phyloP scores from a whole-genome alignment of 2,888 invertebrate species.

The Melinaea menophilus region DNA sequence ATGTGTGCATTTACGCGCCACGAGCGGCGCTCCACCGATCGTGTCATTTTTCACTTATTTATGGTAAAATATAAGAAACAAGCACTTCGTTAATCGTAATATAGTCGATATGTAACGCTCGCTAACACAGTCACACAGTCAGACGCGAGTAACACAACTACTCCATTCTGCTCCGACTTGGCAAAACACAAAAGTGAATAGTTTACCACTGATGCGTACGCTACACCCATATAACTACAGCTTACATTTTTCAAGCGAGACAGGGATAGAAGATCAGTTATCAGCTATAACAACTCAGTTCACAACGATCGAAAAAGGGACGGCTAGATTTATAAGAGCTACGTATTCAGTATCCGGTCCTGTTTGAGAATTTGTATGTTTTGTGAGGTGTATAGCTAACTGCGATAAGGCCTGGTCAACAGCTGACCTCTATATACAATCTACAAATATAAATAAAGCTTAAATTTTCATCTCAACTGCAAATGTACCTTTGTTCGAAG shows the following conservation, averaged over 20 bases:
- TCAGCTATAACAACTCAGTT: conserved; percentile 28
- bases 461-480: conserved; percentile 6
- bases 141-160: conserved; percentile 50
- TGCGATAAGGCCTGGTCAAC: conserved; percentile 49
- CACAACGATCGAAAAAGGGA: conserved; percentile 44
- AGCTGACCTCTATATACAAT: conserved; percentile 53
- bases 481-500: not conserved
- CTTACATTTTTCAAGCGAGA: conserved; percentile 41
- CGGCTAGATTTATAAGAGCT: conserved; percentile 40
- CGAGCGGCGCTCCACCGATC: conserved; percentile 36
- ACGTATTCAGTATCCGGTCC: conserved; percentile 61
- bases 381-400: conserved; percentile 47
- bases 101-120: conserved; percentile 48
- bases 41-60: conserved; percentile 46
- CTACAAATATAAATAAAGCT: conserved; percentile 26
- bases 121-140: conserved; percentile 34
- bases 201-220: conserved; percentile 54
- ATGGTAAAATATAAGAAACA: conserved; percentile 36
- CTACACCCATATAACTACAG: conserved; percentile 36
- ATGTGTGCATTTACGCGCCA: conserved; percentile 57
- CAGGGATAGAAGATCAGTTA: conserved; percentile 43
- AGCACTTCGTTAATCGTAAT: conserved; percentile 37
- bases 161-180: conserved; percentile 47
- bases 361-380: conserved; percentile 60
- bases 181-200: conserved; percentile 68